phyloP scores from a whole-genome alignment of 2,113 vertebrate species.

The Saiga tatarica region DNA sequence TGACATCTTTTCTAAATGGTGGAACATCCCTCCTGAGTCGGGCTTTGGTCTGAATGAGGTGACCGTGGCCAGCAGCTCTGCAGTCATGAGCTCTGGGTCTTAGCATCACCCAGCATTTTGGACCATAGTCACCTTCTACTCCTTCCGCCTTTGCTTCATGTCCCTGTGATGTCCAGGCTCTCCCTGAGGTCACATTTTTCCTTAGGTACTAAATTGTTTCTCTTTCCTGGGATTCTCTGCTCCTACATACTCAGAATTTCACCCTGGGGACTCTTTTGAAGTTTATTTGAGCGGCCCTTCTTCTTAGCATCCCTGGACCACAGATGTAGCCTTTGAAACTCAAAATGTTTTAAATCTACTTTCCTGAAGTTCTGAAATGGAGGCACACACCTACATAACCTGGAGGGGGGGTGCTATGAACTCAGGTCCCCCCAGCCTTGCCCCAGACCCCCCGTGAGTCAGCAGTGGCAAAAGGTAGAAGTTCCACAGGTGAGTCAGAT shows the following conservation, averaged over 20 bases:
- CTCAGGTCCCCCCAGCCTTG: background rate
- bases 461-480: background rate
- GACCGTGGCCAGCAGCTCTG: background rate
- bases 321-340: background rate
- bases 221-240: background rate
- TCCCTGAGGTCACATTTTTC: background rate
- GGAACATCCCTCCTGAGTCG: background rate
- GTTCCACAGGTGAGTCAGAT: background rate
- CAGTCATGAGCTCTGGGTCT: background rate
- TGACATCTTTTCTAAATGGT: background rate
- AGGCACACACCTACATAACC: background rate
- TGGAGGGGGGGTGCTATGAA: background rate
- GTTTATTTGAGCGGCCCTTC: background rate
- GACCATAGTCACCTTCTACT: fast-evolving
- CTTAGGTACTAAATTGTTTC: background rate
- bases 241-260: background rate
- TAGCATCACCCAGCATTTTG: fast-evolving
- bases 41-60: background rate
- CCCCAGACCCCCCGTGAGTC: background rate
- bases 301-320: background rate
- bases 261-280: background rate
- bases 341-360: background rate
- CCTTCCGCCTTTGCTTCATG: background rate
- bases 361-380: background rate
- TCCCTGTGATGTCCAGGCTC: background rate